Percentiles rank a stretch among this genome's conserved stretches.
phyloP scores from a whole-genome alignment of 2,888 invertebrate species.

The Venusia cambrica region DNA sequence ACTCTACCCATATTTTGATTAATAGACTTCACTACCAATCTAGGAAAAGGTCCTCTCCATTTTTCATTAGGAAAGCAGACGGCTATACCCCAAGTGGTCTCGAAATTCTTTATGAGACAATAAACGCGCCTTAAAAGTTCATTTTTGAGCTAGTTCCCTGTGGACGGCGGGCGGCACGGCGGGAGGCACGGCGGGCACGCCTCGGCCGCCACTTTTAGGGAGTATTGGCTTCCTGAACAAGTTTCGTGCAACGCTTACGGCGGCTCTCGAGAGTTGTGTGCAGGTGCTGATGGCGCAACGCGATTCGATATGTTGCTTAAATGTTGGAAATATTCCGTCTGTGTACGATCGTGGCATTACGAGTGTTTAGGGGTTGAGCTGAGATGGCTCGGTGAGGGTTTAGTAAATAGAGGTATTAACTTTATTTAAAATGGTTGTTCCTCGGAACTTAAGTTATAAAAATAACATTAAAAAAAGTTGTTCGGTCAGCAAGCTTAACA shows the following conservation, averaged over 20 bases:
- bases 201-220: constrained; percentile 3
- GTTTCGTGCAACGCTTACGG: constrained; percentile 8
- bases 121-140: constrained; percentile 8
- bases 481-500: too few species aligned
- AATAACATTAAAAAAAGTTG: too few species aligned
- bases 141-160: constrained; percentile 3
- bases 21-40: constrained; percentile 2
- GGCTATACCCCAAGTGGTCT: too few species aligned
- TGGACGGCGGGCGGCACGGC: constrained; percentile 10
- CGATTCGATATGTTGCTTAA: neutral
- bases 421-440: too few species aligned
- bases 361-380: too few species aligned
- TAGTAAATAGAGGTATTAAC: too few species aligned
- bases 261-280: constrained; percentile 13
- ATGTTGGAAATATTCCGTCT: too few species aligned
- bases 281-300: constrained; percentile 4
- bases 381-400: too few species aligned
- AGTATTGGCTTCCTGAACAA: constrained; percentile 16
- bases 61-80: too few species aligned
- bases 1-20: constrained; percentile 9
- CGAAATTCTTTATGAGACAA: constrained; percentile 4
- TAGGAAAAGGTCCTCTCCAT: too few species aligned
- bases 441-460: too few species aligned
- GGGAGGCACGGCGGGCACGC: constrained; percentile 9
- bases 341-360: too few species aligned